Conservation (phyloP, 2,888 invertebrate genomes). For the Acheta domesticus region DNA sequence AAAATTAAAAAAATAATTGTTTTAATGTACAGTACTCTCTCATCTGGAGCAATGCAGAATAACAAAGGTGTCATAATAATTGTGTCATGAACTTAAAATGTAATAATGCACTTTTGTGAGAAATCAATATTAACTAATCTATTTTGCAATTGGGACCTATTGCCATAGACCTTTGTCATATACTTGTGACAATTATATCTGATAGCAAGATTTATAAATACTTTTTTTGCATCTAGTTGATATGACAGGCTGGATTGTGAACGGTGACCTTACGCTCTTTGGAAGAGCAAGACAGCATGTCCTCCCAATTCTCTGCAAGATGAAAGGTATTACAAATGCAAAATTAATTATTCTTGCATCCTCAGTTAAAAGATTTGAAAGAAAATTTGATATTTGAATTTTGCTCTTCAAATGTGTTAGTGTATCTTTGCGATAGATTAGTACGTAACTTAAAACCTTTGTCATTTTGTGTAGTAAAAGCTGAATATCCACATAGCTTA, state of each 20-base stretch:
- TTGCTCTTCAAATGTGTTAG: conserved; percentile 5
- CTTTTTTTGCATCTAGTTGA: neutral
- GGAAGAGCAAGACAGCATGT: neutral
- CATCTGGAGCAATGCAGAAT: too few species aligned
- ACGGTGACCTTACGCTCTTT: neutral
- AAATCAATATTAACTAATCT: too few species aligned
- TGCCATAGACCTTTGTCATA: too few species aligned
- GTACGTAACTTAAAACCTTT: neutral
- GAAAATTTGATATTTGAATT: neutral
- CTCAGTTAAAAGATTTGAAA: neutral
- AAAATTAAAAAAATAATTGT: conserved; percentile 18
- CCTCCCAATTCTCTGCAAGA: neutral
- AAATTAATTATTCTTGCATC: conserved; percentile 18
- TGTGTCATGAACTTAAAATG: too few species aligned
- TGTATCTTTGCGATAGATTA: conserved; percentile 3
- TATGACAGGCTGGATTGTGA: neutral
- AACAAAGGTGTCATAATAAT: too few species aligned
- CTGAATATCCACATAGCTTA: neutral
- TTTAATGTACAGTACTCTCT: too few species aligned
- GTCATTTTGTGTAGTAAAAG: conserved; percentile 18
- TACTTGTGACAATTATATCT: neutral
- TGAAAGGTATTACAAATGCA: neutral
- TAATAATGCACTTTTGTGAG: too few species aligned
- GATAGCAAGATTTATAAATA: neutral
- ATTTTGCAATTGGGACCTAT: too few species aligned